A percentile compares a stretch with the other conserved stretches of the same genome.
phyloP scores from a whole-genome alignment of 2,113 vertebrate species.

The Nothoprocta pentlandii region DNA sequence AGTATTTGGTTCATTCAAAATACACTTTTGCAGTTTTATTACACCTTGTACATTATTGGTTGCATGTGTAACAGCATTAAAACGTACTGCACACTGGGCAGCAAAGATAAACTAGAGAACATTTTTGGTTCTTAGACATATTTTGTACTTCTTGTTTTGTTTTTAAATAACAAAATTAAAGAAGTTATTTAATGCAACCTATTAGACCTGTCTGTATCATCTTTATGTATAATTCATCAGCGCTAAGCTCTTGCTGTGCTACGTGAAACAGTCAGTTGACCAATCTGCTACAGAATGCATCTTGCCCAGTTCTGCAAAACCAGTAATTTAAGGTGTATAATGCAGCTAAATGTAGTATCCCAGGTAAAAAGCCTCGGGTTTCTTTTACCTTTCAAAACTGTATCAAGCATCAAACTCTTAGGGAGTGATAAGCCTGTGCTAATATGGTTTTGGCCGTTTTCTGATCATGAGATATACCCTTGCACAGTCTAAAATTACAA shows the following conservation, averaged over 20 bases:
- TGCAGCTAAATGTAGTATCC: neutral
- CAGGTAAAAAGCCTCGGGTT: neutral
- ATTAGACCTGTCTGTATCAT: neutral
- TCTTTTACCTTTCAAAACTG: neutral
- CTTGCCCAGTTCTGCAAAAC: neutral
- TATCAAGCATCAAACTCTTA: neutral
- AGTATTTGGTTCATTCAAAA: neutral
- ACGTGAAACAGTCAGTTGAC: neutral
- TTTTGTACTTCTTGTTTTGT: neutral
- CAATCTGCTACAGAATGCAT: neutral
- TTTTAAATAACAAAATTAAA: neutral
- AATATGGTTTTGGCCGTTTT: neutral
- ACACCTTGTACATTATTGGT: neutral
- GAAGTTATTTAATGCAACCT: neutral
- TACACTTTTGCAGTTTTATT: neutral
- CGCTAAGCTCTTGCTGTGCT: neutral
- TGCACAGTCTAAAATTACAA: neutral
- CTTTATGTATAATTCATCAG: neutral
- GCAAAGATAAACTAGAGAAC: neutral
- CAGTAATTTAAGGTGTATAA: neutral
- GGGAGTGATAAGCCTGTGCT: neutral
- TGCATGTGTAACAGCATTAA: neutral
- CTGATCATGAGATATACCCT: neutral
- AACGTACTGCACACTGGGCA: neutral
- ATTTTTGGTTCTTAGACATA: neutral